phyloP scores from a whole-genome alignment of 2,888 invertebrate species.

The Mylabris sibirica region DNA sequence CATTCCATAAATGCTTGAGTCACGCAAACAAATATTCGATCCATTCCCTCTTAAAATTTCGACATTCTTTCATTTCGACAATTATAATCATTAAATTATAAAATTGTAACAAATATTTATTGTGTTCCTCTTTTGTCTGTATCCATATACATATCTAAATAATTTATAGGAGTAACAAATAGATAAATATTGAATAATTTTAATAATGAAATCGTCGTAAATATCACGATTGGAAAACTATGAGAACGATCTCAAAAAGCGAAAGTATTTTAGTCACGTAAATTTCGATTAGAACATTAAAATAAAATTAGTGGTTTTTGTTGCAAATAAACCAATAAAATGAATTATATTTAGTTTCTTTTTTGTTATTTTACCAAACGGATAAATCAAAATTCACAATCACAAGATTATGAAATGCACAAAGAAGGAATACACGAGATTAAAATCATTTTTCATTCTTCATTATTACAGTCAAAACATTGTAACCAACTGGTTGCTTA shows the following conservation, averaged over 20 bases:
- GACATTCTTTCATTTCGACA: not conserved
- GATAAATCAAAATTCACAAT: not conserved
- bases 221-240: conserved; percentile 1
- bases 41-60: not conserved
- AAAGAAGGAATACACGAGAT: not conserved
- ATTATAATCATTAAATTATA: not conserved
- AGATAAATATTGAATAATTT: not conserved
- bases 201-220: not conserved
- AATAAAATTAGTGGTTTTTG: not conserved
- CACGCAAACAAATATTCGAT: not conserved
- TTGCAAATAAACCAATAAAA: not conserved
- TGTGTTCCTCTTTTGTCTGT: not conserved
- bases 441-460: not conserved
- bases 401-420: not conserved
- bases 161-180: conserved; percentile 1
- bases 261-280: conserved; percentile 8
- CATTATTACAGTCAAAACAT: conserved; percentile 1
- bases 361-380: no score
- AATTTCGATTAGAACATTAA: not conserved
- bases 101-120: not conserved
- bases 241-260: not conserved
- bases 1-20: not conserved
- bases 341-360: not conserved
- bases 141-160: not conserved
- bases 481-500: conserved; percentile 1